Conservation (phyloP, 1,140 invertebrate species). For the Notospermus geniculatus region DNA sequence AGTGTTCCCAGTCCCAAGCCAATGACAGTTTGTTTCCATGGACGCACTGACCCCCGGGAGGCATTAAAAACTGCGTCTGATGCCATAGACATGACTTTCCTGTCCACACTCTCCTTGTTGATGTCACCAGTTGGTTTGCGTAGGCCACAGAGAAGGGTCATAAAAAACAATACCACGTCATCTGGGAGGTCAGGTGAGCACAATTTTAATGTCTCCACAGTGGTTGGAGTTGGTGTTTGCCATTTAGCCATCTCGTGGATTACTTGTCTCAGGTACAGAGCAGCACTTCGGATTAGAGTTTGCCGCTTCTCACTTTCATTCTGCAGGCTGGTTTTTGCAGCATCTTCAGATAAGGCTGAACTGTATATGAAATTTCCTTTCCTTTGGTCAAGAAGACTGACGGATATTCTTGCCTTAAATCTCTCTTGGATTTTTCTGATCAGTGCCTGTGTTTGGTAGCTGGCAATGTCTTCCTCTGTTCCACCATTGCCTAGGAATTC, state of each 20-base stretch:
- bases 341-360: slow-evolving; percentile 6
- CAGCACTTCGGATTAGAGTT: slow-evolving; percentile 8
- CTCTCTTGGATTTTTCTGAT: slow-evolving; percentile 14
- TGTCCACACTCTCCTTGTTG: slow-evolving; percentile 12
- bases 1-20: slow-evolving; percentile 16
- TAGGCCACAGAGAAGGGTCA: slow-evolving; percentile 14
- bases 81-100: slow-evolving; percentile 11
- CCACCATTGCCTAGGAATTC: slow-evolving; percentile 10
- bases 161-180: slow-evolving; percentile 13
- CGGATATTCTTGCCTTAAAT: slow-evolving; percentile 12
- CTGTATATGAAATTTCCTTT: slow-evolving; percentile 19
- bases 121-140: slow-evolving; percentile 9
- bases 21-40: slow-evolving; percentile 16
- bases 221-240: slow-evolving; percentile 12
- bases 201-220: slow-evolving; percentile 13
- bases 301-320: background rate
- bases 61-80: slow-evolving; percentile 15
- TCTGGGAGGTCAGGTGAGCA: slow-evolving; percentile 16
- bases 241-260: slow-evolving; percentile 13
- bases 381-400: background rate
- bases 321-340: slow-evolving; percentile 13
- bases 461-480: slow-evolving; percentile 9
- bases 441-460: slow-evolving; percentile 9
- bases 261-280: slow-evolving; percentile 9
- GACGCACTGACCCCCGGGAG: slow-evolving; percentile 16